A percentile compares a stretch with the other conserved stretches of the same genome.
Evolutionary conservation across 2,888 invertebrate species (phyloP).

Genomic region (Pammene aurita): DNA sequence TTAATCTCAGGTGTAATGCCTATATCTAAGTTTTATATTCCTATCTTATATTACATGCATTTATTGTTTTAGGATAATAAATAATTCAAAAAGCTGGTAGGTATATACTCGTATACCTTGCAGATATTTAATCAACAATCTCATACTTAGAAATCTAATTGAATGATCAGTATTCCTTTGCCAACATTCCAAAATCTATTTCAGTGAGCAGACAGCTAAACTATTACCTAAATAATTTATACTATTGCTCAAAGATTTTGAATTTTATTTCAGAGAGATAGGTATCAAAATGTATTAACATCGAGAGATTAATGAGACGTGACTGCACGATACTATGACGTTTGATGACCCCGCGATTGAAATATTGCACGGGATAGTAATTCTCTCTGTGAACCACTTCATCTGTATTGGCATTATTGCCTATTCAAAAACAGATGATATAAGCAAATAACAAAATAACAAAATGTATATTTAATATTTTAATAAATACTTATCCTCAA

Average conservation of each 20-base stretch:
- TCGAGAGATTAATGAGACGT: conserved; percentile 7
- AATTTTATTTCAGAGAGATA: conserved; percentile 3
- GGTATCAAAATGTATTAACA: neutral
- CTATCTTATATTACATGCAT: no score
- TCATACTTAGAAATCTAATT: conserved; percentile 4
- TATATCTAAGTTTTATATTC: no score
- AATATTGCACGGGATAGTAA: neutral
- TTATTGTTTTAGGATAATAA: no score
- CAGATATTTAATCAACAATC: neutral
- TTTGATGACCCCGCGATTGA: neutral
- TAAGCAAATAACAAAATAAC: no score
- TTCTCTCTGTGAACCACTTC: neutral
- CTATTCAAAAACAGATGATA: no score
- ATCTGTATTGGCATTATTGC: no score
- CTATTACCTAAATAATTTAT: conserved; percentile 11
- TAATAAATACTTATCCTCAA: no score
- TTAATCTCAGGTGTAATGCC: no score
- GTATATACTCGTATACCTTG: no score
- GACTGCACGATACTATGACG: neutral
- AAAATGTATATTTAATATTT: no score
- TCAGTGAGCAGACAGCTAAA: conserved; percentile 2
- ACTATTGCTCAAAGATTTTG: neutral
- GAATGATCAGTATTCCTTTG: neutral
- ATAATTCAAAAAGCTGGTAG: no score
- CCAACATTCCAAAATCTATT: conserved; percentile 16